Evolutionary conservation across 1,140 invertebrate species (phyloP).

Genomic region (Scaptomyza montana): DNA sequence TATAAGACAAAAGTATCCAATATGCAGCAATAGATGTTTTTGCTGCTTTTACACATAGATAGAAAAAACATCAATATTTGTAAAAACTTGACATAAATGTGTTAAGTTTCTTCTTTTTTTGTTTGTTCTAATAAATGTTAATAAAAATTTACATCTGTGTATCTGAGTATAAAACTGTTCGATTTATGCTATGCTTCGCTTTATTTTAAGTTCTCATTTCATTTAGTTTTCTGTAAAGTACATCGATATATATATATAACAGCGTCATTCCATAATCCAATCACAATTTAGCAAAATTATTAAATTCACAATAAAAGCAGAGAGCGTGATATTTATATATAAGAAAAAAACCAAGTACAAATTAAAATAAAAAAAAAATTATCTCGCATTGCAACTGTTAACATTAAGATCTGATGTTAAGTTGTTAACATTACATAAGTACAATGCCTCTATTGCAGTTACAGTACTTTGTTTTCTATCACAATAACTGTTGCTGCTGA

Average conservation of each 20-base stretch:
- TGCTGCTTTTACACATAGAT: conserved; percentile 3
- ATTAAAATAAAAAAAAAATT: conserved; percentile 3
- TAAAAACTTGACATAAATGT: neutral
- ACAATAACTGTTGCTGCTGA: neutral
- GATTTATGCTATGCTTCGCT: conserved; percentile 18
- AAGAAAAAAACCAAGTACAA: conserved; percentile 23
- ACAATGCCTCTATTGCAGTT: neutral
- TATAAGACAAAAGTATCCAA: neutral
- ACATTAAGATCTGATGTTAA: conserved; percentile 1
- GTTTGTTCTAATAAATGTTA: conserved; percentile 10
- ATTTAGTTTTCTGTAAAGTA: conserved; percentile 47
- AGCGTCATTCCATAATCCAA: conserved; percentile 51
- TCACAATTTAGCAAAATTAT: conserved; percentile 59
- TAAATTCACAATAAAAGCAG: conserved; percentile 7
- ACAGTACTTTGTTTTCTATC: neutral
- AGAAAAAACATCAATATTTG: conserved; percentile 6
- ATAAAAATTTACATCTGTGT: conserved; percentile 1
- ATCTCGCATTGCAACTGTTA: neutral
- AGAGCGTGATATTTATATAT: neutral
- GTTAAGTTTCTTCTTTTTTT: neutral
- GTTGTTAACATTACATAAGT: neutral
- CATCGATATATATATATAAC: conserved; percentile 45
- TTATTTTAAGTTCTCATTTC: conserved; percentile 9
- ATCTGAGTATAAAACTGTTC: neutral
- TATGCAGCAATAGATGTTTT: neutral